Evolutionary conservation across 2,888 invertebrate genomes (phyloP).

Genomic region (Pherbina coryleti): DNA sequence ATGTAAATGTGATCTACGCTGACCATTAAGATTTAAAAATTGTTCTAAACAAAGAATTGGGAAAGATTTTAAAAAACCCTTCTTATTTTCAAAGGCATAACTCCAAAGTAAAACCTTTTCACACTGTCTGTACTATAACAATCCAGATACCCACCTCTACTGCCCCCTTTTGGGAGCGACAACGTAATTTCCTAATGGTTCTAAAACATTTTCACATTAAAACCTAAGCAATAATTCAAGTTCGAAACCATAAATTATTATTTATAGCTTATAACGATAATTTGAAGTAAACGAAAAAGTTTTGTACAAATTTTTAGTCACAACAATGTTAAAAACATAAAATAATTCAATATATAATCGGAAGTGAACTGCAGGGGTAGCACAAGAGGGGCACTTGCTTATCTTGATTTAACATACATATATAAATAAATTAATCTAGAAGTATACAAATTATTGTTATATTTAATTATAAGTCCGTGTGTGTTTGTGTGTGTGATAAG

Average conservation of each 20-base stretch:
- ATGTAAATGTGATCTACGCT: no score
- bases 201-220: no score
- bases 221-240: constrained; percentile 6
- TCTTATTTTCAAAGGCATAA: no score
- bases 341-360: not conserved
- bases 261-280: constrained; percentile 14
- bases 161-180: no score
- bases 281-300: constrained; percentile 16
- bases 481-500: not conserved
- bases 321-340: not conserved
- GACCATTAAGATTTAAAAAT: no score
- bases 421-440: constrained; percentile 9
- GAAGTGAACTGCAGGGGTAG: no score
- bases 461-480: not conserved
- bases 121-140: no score
- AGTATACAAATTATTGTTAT: not conserved
- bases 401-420: constrained; percentile 18
- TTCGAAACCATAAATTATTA: constrained; percentile 23
- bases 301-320: not conserved
- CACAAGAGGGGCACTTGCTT: not conserved
- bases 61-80: no score
- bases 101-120: no score
- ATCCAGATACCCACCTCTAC: no score
- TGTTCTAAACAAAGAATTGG: no score
- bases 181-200: no score